A percentile compares a stretch with the other conserved stretches of the same genome.
phyloP scores from a whole-genome alignment of 2,888 invertebrate species.

The Machimus rusticus region DNA sequence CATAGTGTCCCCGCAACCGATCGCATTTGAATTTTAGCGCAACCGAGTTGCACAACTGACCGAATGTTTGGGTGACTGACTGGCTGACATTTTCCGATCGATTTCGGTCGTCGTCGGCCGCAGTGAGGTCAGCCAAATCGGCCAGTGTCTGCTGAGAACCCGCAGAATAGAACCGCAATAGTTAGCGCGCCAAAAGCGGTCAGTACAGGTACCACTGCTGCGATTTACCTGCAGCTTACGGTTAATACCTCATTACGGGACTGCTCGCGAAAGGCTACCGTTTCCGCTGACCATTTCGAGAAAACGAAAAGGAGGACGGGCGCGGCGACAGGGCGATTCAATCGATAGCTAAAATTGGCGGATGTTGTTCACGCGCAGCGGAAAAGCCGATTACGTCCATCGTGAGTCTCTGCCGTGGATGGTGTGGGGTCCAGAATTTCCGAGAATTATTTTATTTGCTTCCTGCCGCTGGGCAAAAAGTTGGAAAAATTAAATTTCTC shows the following conservation, averaged over 20 bases:
- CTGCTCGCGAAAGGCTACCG: constrained; percentile 35
- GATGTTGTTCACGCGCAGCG: constrained; percentile 7
- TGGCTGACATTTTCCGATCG: not conserved
- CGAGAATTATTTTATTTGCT: not conserved
- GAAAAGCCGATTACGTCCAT: constrained; percentile 15
- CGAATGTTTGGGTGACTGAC: not conserved
- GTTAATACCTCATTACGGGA: constrained; percentile 47
- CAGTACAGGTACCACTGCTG: not conserved
- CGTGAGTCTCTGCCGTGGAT: not conserved
- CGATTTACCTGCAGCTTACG: constrained; percentile 8
- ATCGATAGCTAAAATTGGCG: not conserved
- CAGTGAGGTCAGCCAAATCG: not conserved
- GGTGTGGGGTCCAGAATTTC: not conserved
- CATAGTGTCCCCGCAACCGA: not conserved
- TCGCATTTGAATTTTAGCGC: not conserved
- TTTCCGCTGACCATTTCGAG: constrained; percentile 40
- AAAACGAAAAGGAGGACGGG: not conserved
- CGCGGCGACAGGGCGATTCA: not conserved
- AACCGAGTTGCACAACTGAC: not conserved
- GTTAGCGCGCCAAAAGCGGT: not conserved
- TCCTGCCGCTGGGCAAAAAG: not conserved
- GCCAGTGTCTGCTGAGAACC: not conserved
- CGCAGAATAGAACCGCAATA: not conserved
- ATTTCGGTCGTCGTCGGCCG: not conserved
- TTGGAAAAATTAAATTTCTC: not conserved